phyloP scores from a whole-genome alignment of 1,140 invertebrate species.

The Drosophila bocqueti region DNA sequence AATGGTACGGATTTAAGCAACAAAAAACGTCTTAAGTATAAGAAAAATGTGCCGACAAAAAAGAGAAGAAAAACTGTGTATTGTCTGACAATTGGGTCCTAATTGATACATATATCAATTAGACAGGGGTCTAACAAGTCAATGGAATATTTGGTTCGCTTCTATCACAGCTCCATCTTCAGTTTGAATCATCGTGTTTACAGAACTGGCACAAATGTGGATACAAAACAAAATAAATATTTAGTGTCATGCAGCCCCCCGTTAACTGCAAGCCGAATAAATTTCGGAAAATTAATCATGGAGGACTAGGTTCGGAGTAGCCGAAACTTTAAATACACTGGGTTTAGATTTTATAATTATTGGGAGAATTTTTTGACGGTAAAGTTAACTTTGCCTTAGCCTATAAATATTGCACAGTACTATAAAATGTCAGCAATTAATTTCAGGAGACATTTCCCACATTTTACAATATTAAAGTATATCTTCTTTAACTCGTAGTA shows the following conservation, averaged over 20 bases:
- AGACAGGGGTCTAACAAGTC: conserved; percentile 34
- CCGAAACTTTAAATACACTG: neutral
- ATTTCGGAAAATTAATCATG: neutral
- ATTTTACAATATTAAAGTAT: neutral
- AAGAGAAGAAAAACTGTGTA: conserved; percentile 20
- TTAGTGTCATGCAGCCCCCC: conserved; percentile 1
- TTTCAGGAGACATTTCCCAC: neutral
- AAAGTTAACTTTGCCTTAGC: too few species aligned
- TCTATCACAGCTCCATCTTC: conserved; percentile 44
- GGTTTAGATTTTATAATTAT: neutral
- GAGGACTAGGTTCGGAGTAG: neutral
- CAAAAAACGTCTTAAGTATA: conserved; percentile 18
- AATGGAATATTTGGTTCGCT: conserved; percentile 43
- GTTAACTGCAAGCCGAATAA: conserved; percentile 2
- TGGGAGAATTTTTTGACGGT: neutral
- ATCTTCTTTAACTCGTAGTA: neutral
- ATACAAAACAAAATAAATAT: conserved; percentile 26
- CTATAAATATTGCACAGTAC: too few species aligned
- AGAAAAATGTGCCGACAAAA: conserved; percentile 27
- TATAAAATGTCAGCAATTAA: neutral
- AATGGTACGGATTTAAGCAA: conserved; percentile 23
- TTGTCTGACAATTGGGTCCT: conserved; percentile 27
- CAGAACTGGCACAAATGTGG: conserved; percentile 14
- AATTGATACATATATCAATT: conserved; percentile 44
- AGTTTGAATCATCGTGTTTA: conserved; percentile 15